Evolutionary conservation across 53 echinoderm and acorn worm species (phyloP), one percentile per base, ranked within the genome.

Genomic region (Holothuria leucospilota): DNA sequence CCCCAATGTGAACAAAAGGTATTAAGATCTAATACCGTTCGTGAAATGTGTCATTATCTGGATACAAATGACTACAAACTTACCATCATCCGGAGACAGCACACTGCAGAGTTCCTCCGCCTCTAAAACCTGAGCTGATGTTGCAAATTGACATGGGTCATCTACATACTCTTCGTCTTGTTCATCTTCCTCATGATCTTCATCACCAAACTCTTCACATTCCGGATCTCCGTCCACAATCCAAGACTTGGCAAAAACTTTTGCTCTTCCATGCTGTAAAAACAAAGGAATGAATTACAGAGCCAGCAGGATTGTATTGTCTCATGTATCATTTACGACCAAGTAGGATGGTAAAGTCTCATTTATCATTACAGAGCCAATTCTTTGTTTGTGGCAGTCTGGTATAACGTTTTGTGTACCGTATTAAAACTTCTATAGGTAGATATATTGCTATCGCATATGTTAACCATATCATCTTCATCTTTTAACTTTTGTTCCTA

Each of bases 201-300:
- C 75, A 14, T 87, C 84, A 9, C 30, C 51, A 56, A 24, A 18
- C 5, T 62, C 59, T 27, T 51, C 77, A 29, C 92, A 92, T 28
- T 88, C 91, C 8, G 80, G 61, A 40, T 84, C 91, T 16, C 60
- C 73, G 27, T 88, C 62, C 0, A 89, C 82, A 4, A 81, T 29
- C 92, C 92, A 92, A 34, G 89, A 86, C 68, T 92, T 86, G 30
- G 81, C 92, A 86, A 92, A 92, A 7, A 75, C 78, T 26, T 63
- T 65, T 13, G 75, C 70, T 25, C 68, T 77, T 16, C 85, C 49
- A 14, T 56, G 26, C 92, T 92, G 42, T 8, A 26, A 24, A 10
- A 28, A 25, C 3, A 24, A 74, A 49, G 20, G 16, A 24, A 46
- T 39, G 13, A 52, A 71, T 28, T 24, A 14, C 4, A 6, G 68